These are phyloP conservation scores for Lagenorhynchus albirostris DNA, from an alignment of 2,113 vertebrate species.

Conservation along the genomic window DNA sequence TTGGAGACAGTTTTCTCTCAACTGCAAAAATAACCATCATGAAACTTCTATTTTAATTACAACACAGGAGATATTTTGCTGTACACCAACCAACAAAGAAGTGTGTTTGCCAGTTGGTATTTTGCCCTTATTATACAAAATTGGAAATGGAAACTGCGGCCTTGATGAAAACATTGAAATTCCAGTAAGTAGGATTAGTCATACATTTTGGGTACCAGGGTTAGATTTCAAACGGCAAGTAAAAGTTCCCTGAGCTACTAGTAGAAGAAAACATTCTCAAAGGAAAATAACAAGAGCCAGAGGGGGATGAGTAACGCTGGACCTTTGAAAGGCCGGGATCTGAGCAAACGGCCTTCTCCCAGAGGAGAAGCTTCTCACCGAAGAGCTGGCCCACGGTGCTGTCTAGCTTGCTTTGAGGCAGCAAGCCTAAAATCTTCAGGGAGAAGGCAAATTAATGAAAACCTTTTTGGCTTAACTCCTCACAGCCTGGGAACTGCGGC, in stretches of 20 bases:
- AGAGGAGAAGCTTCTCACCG: slow-evolving; percentile 75
- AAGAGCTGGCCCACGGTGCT: slow-evolving; percentile 73
- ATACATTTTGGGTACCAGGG: slow-evolving; percentile 78
- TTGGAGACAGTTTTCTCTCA: slow-evolving; percentile 43
- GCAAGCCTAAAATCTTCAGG: slow-evolving; percentile 53
- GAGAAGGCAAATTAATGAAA: slow-evolving; percentile 59
- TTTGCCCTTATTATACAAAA: slow-evolving; percentile 78
- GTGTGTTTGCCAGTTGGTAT: slow-evolving; percentile 64
- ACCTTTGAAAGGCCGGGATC: slow-evolving; percentile 81
- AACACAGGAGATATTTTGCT: slow-evolving; percentile 58
- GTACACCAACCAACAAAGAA: slow-evolving; percentile 58
- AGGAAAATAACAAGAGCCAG: slow-evolving; percentile 57
- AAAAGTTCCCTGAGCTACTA: slow-evolving; percentile 80
- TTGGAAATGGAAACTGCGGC: slow-evolving; percentile 79
- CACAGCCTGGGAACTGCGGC: slow-evolving; percentile 36
- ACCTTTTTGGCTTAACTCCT: slow-evolving; percentile 71
- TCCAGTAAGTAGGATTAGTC: slow-evolving; percentile 86
- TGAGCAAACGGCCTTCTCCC: slow-evolving; percentile 77
- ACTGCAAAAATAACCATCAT: slow-evolving; percentile 41
- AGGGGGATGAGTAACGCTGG: slow-evolving; percentile 81
- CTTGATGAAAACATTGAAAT: slow-evolving; percentile 83
- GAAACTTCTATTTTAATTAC: slow-evolving; percentile 38
- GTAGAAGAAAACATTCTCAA: slow-evolving; percentile 80
- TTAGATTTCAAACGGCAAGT: slow-evolving; percentile 81
- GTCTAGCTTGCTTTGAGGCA: slow-evolving; percentile 76